These are phyloP conservation scores for Adelosebastes latens DNA, from an alignment of 2,797 vertebrate genomes.

Conservation along the genomic window DNA sequence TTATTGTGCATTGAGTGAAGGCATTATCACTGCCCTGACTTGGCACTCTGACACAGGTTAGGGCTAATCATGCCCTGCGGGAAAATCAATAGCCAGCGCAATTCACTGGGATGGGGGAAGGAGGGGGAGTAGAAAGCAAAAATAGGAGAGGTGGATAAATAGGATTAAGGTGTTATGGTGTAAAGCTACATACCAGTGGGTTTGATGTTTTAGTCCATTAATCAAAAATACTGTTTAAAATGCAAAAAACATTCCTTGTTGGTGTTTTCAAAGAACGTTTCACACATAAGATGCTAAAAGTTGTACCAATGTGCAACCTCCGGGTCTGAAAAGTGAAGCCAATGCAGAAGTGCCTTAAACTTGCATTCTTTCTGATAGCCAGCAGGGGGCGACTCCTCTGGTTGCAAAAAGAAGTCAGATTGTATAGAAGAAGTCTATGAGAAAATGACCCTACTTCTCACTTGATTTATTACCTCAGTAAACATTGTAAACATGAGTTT, in stretches of 20 bases:
- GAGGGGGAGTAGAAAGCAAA: conserved; percentile 35
- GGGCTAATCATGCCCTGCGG: conserved; percentile 76
- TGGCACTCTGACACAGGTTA: conserved; percentile 73
- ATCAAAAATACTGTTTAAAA: neutral
- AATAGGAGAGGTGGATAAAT: conserved; percentile 35
- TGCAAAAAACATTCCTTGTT: neutral
- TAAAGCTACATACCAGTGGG: neutral
- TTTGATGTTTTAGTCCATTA: neutral
- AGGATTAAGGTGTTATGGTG: conserved; percentile 26
- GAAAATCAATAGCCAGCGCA: conserved; percentile 72
- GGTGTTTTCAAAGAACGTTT: neutral
- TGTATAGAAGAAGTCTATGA: too few relatives aligned
- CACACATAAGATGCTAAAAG: neutral
- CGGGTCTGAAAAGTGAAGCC: too few relatives aligned
- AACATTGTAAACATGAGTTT: too few relatives aligned
- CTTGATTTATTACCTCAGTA: too few relatives aligned
- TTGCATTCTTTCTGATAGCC: too few relatives aligned
- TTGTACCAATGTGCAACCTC: too few relatives aligned
- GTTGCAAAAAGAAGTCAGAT: too few relatives aligned
- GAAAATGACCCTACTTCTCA: accelerated
- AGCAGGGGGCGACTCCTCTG: too few relatives aligned
- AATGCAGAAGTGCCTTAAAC: too few relatives aligned
- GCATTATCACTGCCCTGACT: conserved; percentile 75
- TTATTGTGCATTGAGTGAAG: conserved; percentile 79
- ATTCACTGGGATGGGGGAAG: conserved; percentile 40